Conservation (phyloP, 2,888 invertebrate species). For the Cheilosia grossa region DNA sequence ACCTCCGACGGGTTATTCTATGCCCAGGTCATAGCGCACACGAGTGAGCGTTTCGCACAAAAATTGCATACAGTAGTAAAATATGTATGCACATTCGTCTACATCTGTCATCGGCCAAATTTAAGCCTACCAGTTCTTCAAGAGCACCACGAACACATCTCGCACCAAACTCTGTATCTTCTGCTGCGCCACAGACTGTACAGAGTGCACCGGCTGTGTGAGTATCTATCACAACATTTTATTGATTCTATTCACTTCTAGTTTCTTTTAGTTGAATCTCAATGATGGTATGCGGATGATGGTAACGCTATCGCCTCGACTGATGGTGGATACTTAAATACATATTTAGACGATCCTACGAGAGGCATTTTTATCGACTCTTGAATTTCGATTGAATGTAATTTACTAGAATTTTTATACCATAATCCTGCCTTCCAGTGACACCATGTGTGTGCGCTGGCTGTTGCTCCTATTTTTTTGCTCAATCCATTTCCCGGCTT, state of each 20-base stretch:
- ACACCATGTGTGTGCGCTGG: conserved; percentile 37
- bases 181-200: conserved; percentile 21
- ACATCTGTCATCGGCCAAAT: too few relatives aligned
- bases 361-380: conserved; percentile 33
- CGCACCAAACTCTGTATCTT: neutral
- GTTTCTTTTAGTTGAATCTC: conserved; percentile 22
- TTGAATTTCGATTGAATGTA: conserved; percentile 42
- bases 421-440: conserved; percentile 32
- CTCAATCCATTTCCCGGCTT: conserved; percentile 12
- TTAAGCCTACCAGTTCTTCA: too few relatives aligned
- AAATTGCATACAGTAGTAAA: too few relatives aligned
- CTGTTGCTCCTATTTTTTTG: conserved; percentile 33
- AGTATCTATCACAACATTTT: conserved; percentile 32
- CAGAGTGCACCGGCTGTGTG: neutral
- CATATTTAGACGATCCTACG: conserved; percentile 28
- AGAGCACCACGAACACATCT: too few relatives aligned
- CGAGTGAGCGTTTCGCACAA: too few relatives aligned
- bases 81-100: too few relatives aligned
- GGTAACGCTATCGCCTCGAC: conserved; percentile 27
- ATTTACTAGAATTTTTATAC: conserved; percentile 15
- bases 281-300: conserved; percentile 33
- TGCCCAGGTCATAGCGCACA: too few relatives aligned
- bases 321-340: conserved; percentile 52
- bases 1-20: too few relatives aligned
- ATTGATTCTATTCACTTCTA: conserved; percentile 47